Conservation (phyloP, 2,888 invertebrate species). For the Drosophila birchii region DNA sequence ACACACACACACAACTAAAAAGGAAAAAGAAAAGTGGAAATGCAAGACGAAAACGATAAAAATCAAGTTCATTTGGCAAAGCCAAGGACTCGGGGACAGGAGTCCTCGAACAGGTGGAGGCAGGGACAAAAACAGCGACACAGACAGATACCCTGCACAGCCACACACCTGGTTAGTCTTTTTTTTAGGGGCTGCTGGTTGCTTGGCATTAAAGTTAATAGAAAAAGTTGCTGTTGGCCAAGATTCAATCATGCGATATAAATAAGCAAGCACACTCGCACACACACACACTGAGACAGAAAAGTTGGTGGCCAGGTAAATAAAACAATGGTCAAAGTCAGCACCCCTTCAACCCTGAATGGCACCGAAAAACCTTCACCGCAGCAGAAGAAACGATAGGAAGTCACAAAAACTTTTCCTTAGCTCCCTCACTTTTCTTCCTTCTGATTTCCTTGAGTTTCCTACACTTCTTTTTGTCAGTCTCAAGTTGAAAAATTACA, state of each 20-base stretch:
- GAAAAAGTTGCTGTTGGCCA: slow-evolving; percentile 80
- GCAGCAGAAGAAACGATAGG: slow-evolving; percentile 62
- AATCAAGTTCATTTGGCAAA: slow-evolving; percentile 78
- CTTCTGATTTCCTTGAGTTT: slow-evolving; percentile 35
- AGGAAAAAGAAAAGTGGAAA: slow-evolving; percentile 27
- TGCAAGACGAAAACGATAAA: slow-evolving; percentile 65
- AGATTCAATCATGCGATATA: slow-evolving; percentile 80
- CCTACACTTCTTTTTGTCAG: slow-evolving; percentile 42
- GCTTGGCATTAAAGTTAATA: slow-evolving; percentile 79
- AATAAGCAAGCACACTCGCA: slow-evolving; percentile 61
- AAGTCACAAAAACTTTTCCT: slow-evolving; percentile 72
- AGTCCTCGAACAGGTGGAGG: slow-evolving; percentile 55
- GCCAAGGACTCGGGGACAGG: slow-evolving; percentile 52
- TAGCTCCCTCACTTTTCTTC: slow-evolving; percentile 12
- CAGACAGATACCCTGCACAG: slow-evolving; percentile 39
- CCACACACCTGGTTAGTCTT: slow-evolving; percentile 54
- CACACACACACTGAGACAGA: slow-evolving; percentile 41
- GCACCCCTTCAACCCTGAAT: slow-evolving; percentile 34
- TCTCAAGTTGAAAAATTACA: slow-evolving; percentile 77
- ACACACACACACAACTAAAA: slow-evolving; percentile 31
- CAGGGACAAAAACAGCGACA: slow-evolving; percentile 36
- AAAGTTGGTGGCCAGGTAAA: slow-evolving; percentile 66
- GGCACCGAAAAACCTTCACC: slow-evolving; percentile 38
- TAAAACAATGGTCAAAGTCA: slow-evolving; percentile 70
- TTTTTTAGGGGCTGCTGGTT: slow-evolving; percentile 42